A percentile compares a stretch with the other conserved stretches of the same genome.
Evolutionary conservation across 2,888 invertebrate species (phyloP).

Genomic region (Brachynemurus nebulosus): DNA sequence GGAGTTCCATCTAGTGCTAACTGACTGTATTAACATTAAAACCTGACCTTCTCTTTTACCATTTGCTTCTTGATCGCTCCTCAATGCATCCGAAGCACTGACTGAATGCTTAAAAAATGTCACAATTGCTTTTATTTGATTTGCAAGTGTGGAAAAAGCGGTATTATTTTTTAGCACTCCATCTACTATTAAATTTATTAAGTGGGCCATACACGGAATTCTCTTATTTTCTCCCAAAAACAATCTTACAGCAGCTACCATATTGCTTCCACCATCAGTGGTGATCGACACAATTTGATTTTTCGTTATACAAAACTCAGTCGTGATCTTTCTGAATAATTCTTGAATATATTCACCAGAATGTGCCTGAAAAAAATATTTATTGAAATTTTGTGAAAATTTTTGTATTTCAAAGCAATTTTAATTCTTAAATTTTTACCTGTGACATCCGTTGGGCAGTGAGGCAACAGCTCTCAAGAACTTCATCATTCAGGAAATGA

Average conservation of each 20-base stretch:
- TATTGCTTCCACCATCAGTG: conserved; percentile 22
- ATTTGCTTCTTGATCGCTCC: conserved; percentile 13
- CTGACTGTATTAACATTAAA: conserved; percentile 11
- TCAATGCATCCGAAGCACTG: conserved; percentile 21
- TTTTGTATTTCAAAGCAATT: conserved; percentile 8
- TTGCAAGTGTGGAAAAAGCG: conserved; percentile 17
- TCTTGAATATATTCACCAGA: conserved; percentile 9
- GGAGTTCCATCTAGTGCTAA: conserved; percentile 12
- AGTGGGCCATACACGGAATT: conserved; percentile 23
- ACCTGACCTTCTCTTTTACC: conserved; percentile 11
- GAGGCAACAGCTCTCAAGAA: too few species aligned
- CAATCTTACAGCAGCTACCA: conserved; percentile 20
- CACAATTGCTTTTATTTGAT: conserved; percentile 23
- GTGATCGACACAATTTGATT: conserved; percentile 18
- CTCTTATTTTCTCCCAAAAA: conserved; percentile 20
- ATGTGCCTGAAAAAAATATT: not conserved
- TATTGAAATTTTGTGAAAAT: not conserved
- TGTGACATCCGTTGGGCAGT: too few species aligned
- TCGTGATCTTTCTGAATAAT: conserved; percentile 4
- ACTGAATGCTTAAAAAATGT: conserved; percentile 20
- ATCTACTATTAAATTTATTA: conserved; percentile 22
- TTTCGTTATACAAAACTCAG: conserved; percentile 5
- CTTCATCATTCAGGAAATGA: too few species aligned
- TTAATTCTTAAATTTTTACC: not conserved
- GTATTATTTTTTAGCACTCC: conserved; percentile 19